Percentiles rank a stretch among this genome's conserved stretches.
Conservation (phyloP, 1,140 invertebrate genomes). For the Drosophila funebris region DNA sequence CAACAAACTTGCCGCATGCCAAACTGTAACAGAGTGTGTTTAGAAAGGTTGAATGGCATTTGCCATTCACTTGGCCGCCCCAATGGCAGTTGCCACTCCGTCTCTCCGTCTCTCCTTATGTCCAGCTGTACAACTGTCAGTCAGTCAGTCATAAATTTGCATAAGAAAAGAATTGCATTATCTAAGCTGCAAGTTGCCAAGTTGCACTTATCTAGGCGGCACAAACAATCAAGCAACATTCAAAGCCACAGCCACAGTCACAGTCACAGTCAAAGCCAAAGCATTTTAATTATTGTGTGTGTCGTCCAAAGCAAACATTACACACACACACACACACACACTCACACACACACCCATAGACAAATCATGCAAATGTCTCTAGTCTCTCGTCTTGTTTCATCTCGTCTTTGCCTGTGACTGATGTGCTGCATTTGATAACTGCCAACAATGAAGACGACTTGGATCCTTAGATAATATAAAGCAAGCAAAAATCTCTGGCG, state of each 20-base stretch:
- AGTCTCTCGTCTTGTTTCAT: slow-evolving; percentile 13
- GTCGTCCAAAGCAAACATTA: slow-evolving; percentile 37
- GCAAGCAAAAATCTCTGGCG: slow-evolving; percentile 32
- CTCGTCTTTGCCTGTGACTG: slow-evolving; percentile 34
- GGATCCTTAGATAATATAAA: slow-evolving; percentile 79
- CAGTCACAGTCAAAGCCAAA: slow-evolving; percentile 28
- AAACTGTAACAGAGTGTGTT: slow-evolving; percentile 67
- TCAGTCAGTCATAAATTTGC: slow-evolving; percentile 79
- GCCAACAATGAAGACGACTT: slow-evolving; percentile 60
- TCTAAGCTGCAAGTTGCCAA: slow-evolving; percentile 60
- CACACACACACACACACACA: background rate
- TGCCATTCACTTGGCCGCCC: slow-evolving; percentile 58
- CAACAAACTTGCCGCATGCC: slow-evolving; percentile 43
- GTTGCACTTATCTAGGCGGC: slow-evolving; percentile 66
- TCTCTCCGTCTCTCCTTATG: slow-evolving; percentile 36
- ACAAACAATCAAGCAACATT: slow-evolving; percentile 60
- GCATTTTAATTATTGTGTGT: slow-evolving; percentile 81
- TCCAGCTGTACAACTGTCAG: no score
- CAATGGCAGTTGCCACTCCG: slow-evolving; percentile 48
- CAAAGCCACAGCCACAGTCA: slow-evolving; percentile 39
- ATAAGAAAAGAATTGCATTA: slow-evolving; percentile 71
- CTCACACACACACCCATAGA: background rate
- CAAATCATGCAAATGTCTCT: slow-evolving; percentile 25
- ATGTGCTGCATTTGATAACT: slow-evolving; percentile 80
- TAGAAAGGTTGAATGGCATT: slow-evolving; percentile 77